Evolutionary conservation across 2,888 invertebrate genomes (phyloP), one percentile per base, ranked within the genome.

Genomic region (Fabriciana adippe): DNA sequence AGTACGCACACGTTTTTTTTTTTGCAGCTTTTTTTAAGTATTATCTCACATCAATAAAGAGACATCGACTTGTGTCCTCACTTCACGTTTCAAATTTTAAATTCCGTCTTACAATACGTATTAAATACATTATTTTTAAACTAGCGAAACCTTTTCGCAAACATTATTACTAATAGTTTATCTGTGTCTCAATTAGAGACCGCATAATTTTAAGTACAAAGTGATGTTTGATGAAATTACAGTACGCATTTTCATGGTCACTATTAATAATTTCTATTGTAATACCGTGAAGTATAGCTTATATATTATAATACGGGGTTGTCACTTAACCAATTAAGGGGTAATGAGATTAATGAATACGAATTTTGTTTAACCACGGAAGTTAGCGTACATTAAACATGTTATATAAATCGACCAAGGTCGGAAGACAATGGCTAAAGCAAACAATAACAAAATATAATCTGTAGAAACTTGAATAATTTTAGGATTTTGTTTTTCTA

Each of bases 291-390:
- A 13, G n/a, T 31, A 48, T 48, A 59, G 48, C 59, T 48, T 48
- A 41, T 16, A 35, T 55, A 41, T 16, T 31, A n/a, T 55, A 57
- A 57, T 59, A 47, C 26, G n/a, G 59, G 31, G 16, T 31, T 48
- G 59, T 47, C 48, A 31, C 13, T 31, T 48, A 13, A n/a, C 26
- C 26, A 59, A 48, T 48, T 48, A 13, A 3, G 26, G 59, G 13
- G 15, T 55, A 62, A 53, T 62, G 41, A 62, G 21, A 18, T 41
- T 55, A 66, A 71, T 69, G 60, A 53, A 60, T 31, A 60, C 54
- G 64, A 66, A 61, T 69, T 65, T 64, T 41, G 57, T 66, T 62
- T 62, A 47, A 51, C 64, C 16, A 48, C 68, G 68, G 70, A 72
- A 72, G 66, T 62, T 57, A 26, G 35, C 61, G 55, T 61, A 48